These are phyloP conservation scores for Amblyopsis hoosieri DNA, from an alignment of 2,797 vertebrate species.

Conservation along the genomic window DNA sequence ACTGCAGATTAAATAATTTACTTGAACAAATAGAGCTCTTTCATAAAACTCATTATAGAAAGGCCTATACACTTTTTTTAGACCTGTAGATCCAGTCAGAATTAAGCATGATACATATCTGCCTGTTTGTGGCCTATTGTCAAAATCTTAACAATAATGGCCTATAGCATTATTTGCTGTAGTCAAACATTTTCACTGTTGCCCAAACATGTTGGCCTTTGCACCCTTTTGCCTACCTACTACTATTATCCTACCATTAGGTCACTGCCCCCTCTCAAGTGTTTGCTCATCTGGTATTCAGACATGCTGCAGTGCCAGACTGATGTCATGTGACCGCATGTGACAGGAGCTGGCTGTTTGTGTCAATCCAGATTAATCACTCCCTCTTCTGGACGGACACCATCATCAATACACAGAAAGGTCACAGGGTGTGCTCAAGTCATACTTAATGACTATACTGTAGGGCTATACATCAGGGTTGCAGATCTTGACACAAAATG, in stretches of 20 bases:
- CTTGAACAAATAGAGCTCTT: no score
- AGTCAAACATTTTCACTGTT: background rate
- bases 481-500: slow-evolving; percentile 15
- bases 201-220: no score
- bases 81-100: no score
- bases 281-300: slow-evolving; percentile 74
- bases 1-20: no score
- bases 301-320: slow-evolving; percentile 73
- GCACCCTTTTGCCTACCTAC: background rate
- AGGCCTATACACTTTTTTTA: no score
- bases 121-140: no score
- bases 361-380: slow-evolving; percentile 82
- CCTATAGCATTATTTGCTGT: background rate
- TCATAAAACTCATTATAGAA: no score
- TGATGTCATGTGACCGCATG: slow-evolving; percentile 77
- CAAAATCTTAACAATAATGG: no score
- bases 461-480: slow-evolving; percentile 25
- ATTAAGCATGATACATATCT: no score
- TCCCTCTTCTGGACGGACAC: slow-evolving; percentile 75
- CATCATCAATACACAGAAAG: slow-evolving; percentile 71
- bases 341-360: slow-evolving; percentile 74
- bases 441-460: slow-evolving; percentile 37
- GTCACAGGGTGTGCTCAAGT: slow-evolving; percentile 64
- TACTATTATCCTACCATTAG: slow-evolving; percentile 47
- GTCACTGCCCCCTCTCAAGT: slow-evolving; percentile 56